Conservation (phyloP, 2,888 invertebrate species). For the Acanthococcus lagerstroemiae region DNA sequence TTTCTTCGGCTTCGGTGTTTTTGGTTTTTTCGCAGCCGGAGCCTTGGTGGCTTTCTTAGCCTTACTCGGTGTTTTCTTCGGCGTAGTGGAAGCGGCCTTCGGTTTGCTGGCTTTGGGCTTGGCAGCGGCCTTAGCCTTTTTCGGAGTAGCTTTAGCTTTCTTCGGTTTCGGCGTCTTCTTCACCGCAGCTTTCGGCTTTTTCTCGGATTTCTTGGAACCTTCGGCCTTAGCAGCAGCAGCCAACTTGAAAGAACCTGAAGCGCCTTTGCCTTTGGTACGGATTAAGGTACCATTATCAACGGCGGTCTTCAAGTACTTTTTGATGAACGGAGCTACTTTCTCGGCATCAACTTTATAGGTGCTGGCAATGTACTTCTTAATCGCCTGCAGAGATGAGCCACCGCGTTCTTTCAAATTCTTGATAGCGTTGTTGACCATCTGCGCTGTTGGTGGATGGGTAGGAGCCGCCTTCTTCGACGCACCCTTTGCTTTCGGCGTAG, state of each 20-base stretch:
- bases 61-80: constrained; percentile 30
- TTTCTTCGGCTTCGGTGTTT: constrained; percentile 13
- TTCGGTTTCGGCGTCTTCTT: constrained; percentile 33
- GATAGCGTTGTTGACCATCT: constrained; percentile 52
- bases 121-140: neutral
- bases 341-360: constrained; percentile 52
- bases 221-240: neutral
- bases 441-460: constrained; percentile 46
- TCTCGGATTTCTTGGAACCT: neutral
- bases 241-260: constrained; percentile 24
- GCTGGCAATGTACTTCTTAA: constrained; percentile 53
- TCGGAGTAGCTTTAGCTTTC: constrained; percentile 33
- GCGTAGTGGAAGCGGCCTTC: constrained; percentile 35
- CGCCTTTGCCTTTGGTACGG: constrained; percentile 46
- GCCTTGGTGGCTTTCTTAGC: constrained; percentile 11
- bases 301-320: constrained; percentile 49
- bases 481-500: constrained; percentile 31
- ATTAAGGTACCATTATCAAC: constrained; percentile 47
- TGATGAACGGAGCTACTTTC: constrained; percentile 51
- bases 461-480: constrained; percentile 39
- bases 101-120: constrained; percentile 7
- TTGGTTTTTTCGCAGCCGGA: constrained; percentile 1
- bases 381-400: constrained; percentile 48
- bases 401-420: constrained; percentile 34
- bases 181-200: constrained; percentile 1